Base-by-base conservation (phyloP, 2,113 vertebrate genomes). In the Harpagus bidentatus region DNA sequence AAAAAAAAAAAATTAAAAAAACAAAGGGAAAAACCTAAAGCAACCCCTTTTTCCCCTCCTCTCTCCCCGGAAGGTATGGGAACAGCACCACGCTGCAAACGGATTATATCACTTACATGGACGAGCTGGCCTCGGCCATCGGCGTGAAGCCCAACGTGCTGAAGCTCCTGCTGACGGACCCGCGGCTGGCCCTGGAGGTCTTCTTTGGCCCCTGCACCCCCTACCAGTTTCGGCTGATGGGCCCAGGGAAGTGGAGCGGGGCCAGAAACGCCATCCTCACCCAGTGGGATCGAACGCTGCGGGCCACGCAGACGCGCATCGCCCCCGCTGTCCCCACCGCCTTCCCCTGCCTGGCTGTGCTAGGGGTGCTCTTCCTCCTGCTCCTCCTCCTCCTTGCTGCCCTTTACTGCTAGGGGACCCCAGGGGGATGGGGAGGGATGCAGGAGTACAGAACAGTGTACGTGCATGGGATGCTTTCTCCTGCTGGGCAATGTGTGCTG, bases 41-140 rank as follows among this genome's bases (percentile, higher is more conserved):
- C 31, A 61, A 17, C 16, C 22, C 7, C 18, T 78, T 74, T 66
- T 55, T 62, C 55, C 19, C 26, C 28, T 82, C 11, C 42, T 80
- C 55, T 81, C 42, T 81, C 45, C 36, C 53, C 10, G 4, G 12
- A 89, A 98, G 97, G 96, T 97, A 88, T 4, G 90, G 97, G 34
- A 92, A 67, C 48, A 95, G 90, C 56, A 96, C 96, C 38, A 97
- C 95, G 1, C 42, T 99, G 71, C 98, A 98, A 80, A 98, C 97
- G 4, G 98, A 98, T 93, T 99, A 98, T 42, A 93, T 99, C 83
- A 52, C 91, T 53, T 99, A 99, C 95, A 97, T 98, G 98, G 98
- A 99, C 3, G 97, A 98, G 26, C 14, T 98, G 21, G 96, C 98
- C 38, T 97, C 97, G 6, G 96, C 96, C 72, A 97, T 98, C 0